phyloP scores from a whole-genome alignment of 2,113 vertebrate genomes.

The Struthidea cinerea region DNA sequence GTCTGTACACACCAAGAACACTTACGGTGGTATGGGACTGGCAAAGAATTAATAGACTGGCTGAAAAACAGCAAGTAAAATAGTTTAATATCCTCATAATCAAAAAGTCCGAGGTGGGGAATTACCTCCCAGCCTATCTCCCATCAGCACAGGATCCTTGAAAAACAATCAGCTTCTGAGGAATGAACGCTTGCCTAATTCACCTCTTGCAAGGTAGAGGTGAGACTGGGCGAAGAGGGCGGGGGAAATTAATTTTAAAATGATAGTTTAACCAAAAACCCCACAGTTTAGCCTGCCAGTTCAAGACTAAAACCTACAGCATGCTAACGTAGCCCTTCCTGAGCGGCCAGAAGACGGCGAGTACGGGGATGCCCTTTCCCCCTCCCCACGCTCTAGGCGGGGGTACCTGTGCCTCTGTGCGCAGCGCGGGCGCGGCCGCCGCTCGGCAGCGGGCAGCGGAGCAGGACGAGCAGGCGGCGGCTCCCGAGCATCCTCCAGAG shows the following conservation, averaged over 20 bases:
- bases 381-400: accelerated
- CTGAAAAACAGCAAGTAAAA: not conserved
- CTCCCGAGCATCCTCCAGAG: not conserved
- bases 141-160: not conserved
- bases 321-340: not conserved
- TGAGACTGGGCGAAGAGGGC: accelerated
- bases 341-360: accelerated
- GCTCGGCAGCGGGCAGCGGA: not conserved
- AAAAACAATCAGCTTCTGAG: not conserved
- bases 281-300: not conserved
- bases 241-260: not conserved
- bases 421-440: not conserved
- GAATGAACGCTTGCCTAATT: not conserved
- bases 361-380: accelerated
- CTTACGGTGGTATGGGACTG: not conserved
- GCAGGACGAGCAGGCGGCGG: not conserved
- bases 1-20: not conserved
- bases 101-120: not conserved
- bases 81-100: not conserved
- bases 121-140: not conserved
- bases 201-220: not conserved
- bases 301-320: not conserved
- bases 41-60: not conserved
- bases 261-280: not conserved
- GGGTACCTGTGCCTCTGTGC: not conserved